A percentile compares a stretch with the other conserved stretches of the same genome.
Evolutionary conservation across 2,888 invertebrate species (phyloP).

Genomic region (Empis stercorea): DNA sequence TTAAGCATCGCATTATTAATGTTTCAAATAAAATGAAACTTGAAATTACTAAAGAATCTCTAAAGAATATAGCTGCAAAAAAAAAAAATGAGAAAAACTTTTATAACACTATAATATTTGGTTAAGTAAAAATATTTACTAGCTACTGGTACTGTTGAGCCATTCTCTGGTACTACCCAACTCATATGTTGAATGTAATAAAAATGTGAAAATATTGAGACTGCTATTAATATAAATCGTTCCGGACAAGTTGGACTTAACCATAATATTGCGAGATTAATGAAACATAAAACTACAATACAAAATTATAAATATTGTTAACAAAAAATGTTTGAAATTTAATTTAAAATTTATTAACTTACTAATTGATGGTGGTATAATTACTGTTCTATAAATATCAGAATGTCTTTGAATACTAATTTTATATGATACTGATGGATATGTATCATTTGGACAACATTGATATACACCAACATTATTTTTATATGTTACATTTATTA

Average conservation of each 20-base stretch:
- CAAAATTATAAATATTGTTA: too few relatives aligned
- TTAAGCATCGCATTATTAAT: constrained; percentile 10
- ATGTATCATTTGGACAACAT: constrained; percentile 45
- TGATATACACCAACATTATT: constrained; percentile 39
- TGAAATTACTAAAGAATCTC: constrained; percentile 15
- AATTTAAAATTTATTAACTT: constrained; percentile 9
- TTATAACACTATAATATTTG: constrained; percentile 1
- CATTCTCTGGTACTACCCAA: constrained; percentile 46
- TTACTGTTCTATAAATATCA: constrained; percentile 34
- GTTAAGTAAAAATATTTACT: constrained; percentile 24
- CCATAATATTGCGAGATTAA: constrained; percentile 45
- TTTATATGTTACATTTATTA: constrained; percentile 36
- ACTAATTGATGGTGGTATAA: constrained; percentile 20
- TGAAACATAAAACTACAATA: constrained; percentile 15
- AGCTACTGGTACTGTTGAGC: constrained; percentile 45
- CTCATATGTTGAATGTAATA: constrained; percentile 46
- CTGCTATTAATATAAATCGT: constrained; percentile 41
- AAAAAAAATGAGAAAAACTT: constrained; percentile 2
- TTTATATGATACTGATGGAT: constrained; percentile 44
- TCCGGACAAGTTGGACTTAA: constrained; percentile 45
- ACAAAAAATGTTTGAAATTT: too few relatives aligned
- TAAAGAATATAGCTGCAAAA: constrained; percentile 17
- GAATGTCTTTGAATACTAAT: constrained; percentile 46
- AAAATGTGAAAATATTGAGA: constrained; percentile 50
- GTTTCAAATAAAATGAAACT: constrained; percentile 12